A percentile compares a stretch with the other conserved stretches of the same genome.
Conservation (phyloP, 1,140 invertebrate genomes). For the Maconellicoccus hirsutus region DNA sequence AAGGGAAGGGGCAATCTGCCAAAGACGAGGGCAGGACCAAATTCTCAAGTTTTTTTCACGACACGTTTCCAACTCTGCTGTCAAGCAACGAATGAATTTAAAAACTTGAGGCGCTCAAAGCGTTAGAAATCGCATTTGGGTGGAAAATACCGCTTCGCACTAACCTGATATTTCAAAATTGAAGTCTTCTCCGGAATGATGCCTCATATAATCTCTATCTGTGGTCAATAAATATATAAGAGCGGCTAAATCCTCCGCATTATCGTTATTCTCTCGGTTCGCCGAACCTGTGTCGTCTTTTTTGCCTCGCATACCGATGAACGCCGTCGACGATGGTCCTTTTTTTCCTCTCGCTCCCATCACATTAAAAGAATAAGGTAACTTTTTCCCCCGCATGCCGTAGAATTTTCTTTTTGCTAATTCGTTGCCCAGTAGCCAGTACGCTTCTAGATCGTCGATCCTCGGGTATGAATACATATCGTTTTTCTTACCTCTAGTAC, state of each 20-base stretch:
- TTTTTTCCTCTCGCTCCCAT: slow-evolving; percentile 27
- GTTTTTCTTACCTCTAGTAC: neutral
- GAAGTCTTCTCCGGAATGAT: neutral
- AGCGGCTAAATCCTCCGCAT: neutral
- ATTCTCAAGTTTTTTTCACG: too few species aligned
- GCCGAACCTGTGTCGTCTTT: slow-evolving; percentile 2
- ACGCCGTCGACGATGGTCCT: slow-evolving; percentile 25
- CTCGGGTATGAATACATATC: neutral
- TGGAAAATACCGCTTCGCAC: neutral
- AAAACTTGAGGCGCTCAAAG: too few species aligned
- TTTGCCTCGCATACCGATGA: slow-evolving; percentile 29
- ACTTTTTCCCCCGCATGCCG: slow-evolving; percentile 21
- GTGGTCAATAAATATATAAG: neutral
- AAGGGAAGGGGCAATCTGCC: too few species aligned
- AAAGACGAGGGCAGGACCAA: too few species aligned
- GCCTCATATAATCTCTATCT: neutral
- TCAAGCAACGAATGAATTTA: too few species aligned
- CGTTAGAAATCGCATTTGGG: too few species aligned
- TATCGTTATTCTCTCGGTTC: neutral
- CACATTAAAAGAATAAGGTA: slow-evolving; percentile 9
- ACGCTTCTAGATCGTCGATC: neutral
- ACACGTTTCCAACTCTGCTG: too few species aligned
- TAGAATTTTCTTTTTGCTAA: slow-evolving; percentile 14
- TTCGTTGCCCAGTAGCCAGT: neutral
- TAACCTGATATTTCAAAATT: slow-evolving; percentile 9